Conservation (phyloP, 1,140 invertebrate genomes). For the Zophobas morio region DNA sequence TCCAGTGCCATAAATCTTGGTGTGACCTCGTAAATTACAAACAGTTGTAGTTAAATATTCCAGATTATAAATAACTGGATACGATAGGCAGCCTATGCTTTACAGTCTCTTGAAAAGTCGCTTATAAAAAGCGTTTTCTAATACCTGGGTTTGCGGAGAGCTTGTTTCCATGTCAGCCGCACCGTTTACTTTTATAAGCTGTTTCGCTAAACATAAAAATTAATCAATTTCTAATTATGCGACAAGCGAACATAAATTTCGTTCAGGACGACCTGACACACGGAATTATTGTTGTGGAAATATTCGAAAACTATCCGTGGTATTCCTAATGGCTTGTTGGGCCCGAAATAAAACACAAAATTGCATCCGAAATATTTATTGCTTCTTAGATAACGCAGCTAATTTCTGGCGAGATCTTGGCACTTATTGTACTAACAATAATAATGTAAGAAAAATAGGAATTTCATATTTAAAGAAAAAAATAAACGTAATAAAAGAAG, state of each 20-base stretch:
- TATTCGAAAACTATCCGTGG: constrained; percentile 57
- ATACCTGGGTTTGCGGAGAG: constrained; percentile 63
- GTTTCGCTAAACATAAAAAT: constrained; percentile 64
- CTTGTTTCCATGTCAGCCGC: constrained; percentile 59
- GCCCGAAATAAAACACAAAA: constrained; percentile 58
- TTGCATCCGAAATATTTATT: constrained; percentile 60
- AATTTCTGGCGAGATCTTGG: not conserved
- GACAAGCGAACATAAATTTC: constrained; percentile 60
- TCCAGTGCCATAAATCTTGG: constrained; percentile 66
- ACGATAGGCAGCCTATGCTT: constrained; percentile 56
- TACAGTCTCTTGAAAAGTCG: constrained; percentile 52
- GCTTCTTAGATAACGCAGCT: constrained; percentile 44
- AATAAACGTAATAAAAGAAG: no score
- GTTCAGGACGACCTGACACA: constrained; percentile 45
- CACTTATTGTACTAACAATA: no score
- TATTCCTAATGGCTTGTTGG: constrained; percentile 58
- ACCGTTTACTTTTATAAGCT: constrained; percentile 60
- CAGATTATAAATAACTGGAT: constrained; percentile 68
- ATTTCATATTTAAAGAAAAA: no score
- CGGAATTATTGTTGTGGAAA: constrained; percentile 59
- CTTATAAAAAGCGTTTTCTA: constrained; percentile 65
- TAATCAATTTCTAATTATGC: constrained; percentile 66
- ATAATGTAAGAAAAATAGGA: no score
- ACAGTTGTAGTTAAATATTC: constrained; percentile 69
- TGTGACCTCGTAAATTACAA: constrained; percentile 68